phyloP scores from a whole-genome alignment of 2,888 invertebrate genomes.

The Meteorus colon region DNA sequence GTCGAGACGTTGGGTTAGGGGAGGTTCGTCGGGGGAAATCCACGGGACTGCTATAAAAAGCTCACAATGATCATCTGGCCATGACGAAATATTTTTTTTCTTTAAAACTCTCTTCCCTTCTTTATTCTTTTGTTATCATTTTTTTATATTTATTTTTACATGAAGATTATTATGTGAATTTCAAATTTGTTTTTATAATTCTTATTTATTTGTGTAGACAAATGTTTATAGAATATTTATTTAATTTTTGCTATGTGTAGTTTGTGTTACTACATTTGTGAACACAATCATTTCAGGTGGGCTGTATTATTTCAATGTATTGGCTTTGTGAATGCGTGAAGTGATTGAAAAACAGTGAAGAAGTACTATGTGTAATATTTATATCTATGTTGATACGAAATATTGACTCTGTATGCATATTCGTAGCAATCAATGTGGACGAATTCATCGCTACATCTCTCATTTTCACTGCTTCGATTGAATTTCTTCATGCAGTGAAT shows the following conservation, averaged over 20 bases:
- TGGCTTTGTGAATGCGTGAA: not conserved
- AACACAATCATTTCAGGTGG: not conserved
- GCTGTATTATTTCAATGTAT: not conserved
- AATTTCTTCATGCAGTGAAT: not conserved
- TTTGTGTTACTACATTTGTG: not conserved
- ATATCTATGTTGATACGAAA: slow-evolving; percentile 5
- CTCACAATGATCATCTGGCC: too few relatives aligned
- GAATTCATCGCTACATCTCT: too few relatives aligned
- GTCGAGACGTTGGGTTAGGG: too few relatives aligned
- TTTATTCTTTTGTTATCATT: not conserved
- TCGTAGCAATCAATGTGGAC: not conserved
- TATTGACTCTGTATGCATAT: slow-evolving; percentile 7
- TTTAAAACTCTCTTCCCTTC: too few relatives aligned
- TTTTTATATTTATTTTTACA: not conserved
- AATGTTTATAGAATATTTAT: not conserved
- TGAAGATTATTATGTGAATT: not conserved
- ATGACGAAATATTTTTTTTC: too few relatives aligned
- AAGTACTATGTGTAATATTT: not conserved
- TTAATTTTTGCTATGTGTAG: not conserved
- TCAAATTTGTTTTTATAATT: not conserved
- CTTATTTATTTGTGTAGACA: not conserved
- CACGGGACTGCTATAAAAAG: too few relatives aligned
- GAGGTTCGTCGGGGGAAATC: too few relatives aligned
- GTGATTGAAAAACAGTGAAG: not conserved
- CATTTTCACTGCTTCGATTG: too few relatives aligned